Conservation (phyloP, 2,797 vertebrate species). For the Threskiornis aethiopicus region DNA sequence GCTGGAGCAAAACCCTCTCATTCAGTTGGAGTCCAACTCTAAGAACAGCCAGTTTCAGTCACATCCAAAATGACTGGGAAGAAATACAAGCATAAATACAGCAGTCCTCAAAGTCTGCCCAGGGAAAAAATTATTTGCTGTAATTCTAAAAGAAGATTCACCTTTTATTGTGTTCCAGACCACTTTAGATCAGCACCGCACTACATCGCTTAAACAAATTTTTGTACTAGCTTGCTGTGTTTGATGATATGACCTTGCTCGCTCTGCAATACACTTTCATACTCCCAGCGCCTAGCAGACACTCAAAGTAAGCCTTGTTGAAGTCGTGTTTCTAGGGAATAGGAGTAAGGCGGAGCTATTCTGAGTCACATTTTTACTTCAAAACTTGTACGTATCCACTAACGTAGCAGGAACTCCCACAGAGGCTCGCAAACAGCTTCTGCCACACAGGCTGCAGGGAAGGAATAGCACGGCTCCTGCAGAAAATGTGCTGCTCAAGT, state of each 20-base stretch:
- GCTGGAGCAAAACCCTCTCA: constrained; percentile 38
- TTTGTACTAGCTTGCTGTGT: background rate
- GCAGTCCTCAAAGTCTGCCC: background rate
- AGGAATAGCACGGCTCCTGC: background rate
- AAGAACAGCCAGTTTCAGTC: constrained; percentile 35
- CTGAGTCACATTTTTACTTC: background rate
- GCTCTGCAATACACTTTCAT: background rate
- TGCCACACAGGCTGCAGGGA: background rate
- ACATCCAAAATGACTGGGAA: constrained; percentile 29
- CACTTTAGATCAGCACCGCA: background rate
- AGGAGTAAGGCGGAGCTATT: constrained; percentile 38
- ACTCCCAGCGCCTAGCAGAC: background rate
- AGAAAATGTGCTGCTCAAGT: background rate
- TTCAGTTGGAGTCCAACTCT: constrained; percentile 12
- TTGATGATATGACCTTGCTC: background rate
- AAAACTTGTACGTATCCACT: background rate
- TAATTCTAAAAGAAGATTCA: constrained; percentile 28
- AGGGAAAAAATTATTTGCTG: background rate
- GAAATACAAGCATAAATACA: background rate
- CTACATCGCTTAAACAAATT: background rate
- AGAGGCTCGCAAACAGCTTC: background rate
- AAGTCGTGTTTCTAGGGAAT: constrained; percentile 21
- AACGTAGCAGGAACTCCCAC: background rate
- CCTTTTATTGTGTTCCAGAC: constrained; percentile 12
- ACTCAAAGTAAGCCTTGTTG: background rate